A percentile compares a stretch with the other conserved stretches of the same genome.
These are phyloP conservation scores for Dromiciops gliroides DNA, from an alignment of 2,113 vertebrate species.

Conservation along the genomic window DNA sequence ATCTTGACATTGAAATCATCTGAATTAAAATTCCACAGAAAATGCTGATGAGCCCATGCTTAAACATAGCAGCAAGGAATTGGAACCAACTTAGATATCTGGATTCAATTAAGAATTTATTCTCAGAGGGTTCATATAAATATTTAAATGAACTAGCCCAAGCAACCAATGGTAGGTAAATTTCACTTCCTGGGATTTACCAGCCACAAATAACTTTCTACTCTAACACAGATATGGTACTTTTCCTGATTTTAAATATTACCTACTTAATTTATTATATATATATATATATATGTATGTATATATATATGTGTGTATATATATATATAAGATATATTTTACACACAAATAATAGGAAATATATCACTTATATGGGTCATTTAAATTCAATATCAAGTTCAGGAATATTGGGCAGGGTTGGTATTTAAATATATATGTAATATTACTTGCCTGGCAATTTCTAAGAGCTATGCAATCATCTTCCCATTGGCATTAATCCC, in stretches of 20 bases:
- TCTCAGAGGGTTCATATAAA: not conserved
- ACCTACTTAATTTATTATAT: not conserved
- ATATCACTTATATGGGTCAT: not conserved
- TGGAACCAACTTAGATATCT: conserved; percentile 11
- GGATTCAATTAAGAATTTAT: conserved; percentile 30
- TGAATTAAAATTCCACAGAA: conserved; percentile 10
- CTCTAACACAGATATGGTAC: not conserved
- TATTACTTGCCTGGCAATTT: not conserved
- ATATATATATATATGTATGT: no score
- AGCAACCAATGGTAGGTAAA: conserved; percentile 1
- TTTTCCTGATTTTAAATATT: not conserved
- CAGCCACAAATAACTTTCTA: not conserved
- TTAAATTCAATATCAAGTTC: not conserved
- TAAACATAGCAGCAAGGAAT: not conserved
- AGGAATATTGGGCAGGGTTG: not conserved
- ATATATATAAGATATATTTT: no score
- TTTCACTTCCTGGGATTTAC: not conserved
- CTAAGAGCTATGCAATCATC: not conserved
- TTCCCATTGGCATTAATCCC: not conserved
- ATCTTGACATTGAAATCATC: conserved; percentile 6
- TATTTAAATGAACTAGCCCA: not conserved
- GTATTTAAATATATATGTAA: not conserved
- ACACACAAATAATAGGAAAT: conserved; percentile 1
- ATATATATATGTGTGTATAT: no score
- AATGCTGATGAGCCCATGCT: conserved; percentile 9